phyloP scores from a whole-genome alignment of 2,888 invertebrate species.

The Taphrorychus bicolor region DNA sequence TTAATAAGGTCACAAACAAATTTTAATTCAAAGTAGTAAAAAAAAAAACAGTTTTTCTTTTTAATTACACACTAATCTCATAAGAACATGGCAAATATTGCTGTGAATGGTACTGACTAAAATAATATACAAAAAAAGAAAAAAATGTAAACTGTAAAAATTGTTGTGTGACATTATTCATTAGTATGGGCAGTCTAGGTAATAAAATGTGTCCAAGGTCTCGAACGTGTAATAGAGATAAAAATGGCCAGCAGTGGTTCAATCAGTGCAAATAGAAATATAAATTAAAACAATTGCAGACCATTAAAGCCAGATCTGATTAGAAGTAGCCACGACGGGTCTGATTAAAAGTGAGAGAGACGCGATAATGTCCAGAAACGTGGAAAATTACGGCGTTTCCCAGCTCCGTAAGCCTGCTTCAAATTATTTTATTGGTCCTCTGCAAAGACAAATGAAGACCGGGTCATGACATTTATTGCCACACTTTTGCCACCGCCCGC shows the following conservation, averaged over 20 bases:
- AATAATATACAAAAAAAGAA: too few species aligned
- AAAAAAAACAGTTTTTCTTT: too few species aligned
- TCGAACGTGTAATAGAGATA: too few species aligned
- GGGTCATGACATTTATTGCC: conserved; percentile 61
- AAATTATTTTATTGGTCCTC: conserved; percentile 61
- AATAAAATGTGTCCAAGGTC: too few species aligned
- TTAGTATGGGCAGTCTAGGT: too few species aligned
- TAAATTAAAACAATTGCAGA: conserved; percentile 35
- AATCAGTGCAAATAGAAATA: neutral
- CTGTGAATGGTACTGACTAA: too few species aligned
- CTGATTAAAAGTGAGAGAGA: conserved; percentile 55
- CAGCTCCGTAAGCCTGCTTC: conserved; percentile 53
- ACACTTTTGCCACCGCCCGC: conserved; percentile 15
- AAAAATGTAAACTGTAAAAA: too few species aligned
- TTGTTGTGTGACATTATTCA: too few species aligned
- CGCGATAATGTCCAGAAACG: conserved; percentile 56
- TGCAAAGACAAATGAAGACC: conserved; percentile 60
- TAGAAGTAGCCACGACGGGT: conserved; percentile 55
- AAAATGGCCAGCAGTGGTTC: neutral
- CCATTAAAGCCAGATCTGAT: conserved; percentile 58
- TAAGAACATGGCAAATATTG: too few species aligned
- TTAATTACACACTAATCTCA: too few species aligned
- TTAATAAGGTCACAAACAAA: neutral
- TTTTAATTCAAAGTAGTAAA: too few species aligned
- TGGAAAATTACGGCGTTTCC: conserved; percentile 50